Base-by-base conservation (phyloP, 2,888 invertebrate species). In the Pollenia amentaria region DNA sequence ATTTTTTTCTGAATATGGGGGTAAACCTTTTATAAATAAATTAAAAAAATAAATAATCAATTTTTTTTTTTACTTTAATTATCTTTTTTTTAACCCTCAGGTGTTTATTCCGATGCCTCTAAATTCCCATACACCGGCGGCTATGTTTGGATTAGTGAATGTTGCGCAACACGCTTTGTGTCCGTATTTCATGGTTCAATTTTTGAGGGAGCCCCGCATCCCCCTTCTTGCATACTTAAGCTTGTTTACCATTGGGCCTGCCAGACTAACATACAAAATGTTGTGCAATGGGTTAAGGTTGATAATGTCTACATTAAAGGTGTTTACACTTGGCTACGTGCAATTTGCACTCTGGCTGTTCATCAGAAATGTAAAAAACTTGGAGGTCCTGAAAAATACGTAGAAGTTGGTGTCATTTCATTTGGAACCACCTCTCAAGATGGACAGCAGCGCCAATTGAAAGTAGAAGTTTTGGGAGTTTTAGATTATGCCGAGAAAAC, bases 191-290 rank as follows among this genome's bases (percentile, higher is more conserved):
- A 96, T 88, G 97, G 97, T 42, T 98, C 98, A 0, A 94, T 98
- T 75, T 98, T 98, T 91, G 97, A 98, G 93, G 96, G 96, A 0
- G 96, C 97, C 2, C 96, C 97, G 0, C 97, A 97, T 93, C 96
- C 97, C 0, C 97, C 98, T 0, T 96, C 96, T 48, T 96, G 97
- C 0, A 94, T 98, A 10, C 93, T 98, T 0, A 98, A 98, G 90
- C 94, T 98, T 0, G 95, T 98, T 73, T 98, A 98, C 93, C 98
- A 98, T 92, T 98, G 98, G 98, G 95, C 97, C 0, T 98, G 98
- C 89, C 98, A 98, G 92, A 98, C 98, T 0, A 97, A 97, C 88
- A 97, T 97, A 0, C 96, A 97, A 89, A 98, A 98, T 90, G 97
- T 98, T 0, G 95, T 97, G 0, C 97, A 97, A 87, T 98, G 98